Conservation (phyloP, 2,113 vertebrate species). For the Ameiurus melas region DNA sequence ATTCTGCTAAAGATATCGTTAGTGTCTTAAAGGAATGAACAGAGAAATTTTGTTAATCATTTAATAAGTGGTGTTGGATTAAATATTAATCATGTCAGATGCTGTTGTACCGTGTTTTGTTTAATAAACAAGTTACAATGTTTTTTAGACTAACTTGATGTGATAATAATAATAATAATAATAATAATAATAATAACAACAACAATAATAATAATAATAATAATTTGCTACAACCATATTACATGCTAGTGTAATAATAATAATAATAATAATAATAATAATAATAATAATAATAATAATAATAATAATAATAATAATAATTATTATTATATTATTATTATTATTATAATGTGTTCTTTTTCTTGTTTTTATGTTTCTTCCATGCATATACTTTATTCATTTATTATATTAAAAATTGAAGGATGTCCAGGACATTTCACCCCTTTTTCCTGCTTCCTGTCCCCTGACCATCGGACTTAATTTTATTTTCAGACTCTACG, state of each 20-base stretch:
- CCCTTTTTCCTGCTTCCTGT: not conserved
- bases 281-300: constrained; percentile 15
- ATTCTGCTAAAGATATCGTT: not conserved
- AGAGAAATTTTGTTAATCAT: not conserved
- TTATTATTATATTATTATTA: constrained; percentile 17
- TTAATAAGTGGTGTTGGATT: not conserved
- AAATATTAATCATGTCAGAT: not conserved
- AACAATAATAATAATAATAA: constrained; percentile 18
- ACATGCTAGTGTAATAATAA: not conserved
- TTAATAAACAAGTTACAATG: not conserved
- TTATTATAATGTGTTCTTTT: not conserved
- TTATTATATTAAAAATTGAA: not conserved
- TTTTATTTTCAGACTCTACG: constrained; percentile 82
- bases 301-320: constrained; percentile 11
- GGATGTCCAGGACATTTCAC: not conserved
- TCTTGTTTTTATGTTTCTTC: not conserved
- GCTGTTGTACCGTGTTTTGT: not conserved
- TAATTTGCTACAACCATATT: not conserved
- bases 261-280: not conserved
- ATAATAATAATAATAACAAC: constrained; percentile 4
- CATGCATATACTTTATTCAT: not conserved
- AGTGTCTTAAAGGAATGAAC: too few relatives aligned
- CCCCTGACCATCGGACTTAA: not conserved
- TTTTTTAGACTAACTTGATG: not conserved
- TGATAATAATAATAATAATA: not conserved